A percentile compares a stretch with the other conserved stretches of the same genome.
Evolutionary conservation across 2,113 vertebrate species (phyloP).

Genomic region (Tonatia bakeri): DNA sequence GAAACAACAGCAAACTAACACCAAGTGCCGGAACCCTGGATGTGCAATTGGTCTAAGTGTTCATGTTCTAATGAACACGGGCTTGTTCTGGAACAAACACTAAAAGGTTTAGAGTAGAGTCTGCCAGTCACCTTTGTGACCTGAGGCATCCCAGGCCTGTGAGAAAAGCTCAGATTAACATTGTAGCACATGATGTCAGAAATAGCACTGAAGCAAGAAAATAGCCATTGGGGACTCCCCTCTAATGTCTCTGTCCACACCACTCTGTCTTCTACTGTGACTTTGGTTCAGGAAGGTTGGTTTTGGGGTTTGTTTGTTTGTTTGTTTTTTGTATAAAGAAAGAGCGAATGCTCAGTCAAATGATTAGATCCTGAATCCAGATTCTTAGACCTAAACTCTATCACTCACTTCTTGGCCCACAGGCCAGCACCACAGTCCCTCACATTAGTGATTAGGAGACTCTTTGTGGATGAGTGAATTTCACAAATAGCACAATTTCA

Average conservation of each 20-base stretch:
- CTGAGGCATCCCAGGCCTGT: conserved; percentile 71
- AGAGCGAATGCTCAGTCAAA: conserved; percentile 73
- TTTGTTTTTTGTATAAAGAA: not conserved
- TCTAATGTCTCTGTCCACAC: conserved; percentile 75
- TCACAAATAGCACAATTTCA: conserved; percentile 68
- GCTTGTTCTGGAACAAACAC: conserved; percentile 79
- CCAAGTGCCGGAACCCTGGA: conserved; percentile 78
- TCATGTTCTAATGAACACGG: conserved; percentile 85
- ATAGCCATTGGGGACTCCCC: conserved; percentile 55
- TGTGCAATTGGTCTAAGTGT: conserved; percentile 83
- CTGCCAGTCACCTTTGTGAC: conserved; percentile 31
- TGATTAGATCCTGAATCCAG: conserved; percentile 12
- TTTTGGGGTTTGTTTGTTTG: not conserved
- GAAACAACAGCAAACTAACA: conserved; percentile 74
- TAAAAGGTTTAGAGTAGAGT: conserved; percentile 68
- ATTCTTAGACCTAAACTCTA: not conserved
- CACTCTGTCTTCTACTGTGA: conserved; percentile 84
- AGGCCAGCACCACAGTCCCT: conserved; percentile 4
- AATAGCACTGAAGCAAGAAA: conserved; percentile 79
- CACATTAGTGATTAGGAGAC: conserved; percentile 58
- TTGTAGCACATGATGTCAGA: conserved; percentile 86
- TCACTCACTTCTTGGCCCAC: not conserved
- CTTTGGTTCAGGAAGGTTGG: conserved; percentile 61
- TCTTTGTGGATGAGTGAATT: conserved; percentile 65
- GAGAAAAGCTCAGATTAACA: conserved; percentile 64